Base-by-base conservation (phyloP, 2,888 invertebrate genomes). In the Philereme vetulata region DNA sequence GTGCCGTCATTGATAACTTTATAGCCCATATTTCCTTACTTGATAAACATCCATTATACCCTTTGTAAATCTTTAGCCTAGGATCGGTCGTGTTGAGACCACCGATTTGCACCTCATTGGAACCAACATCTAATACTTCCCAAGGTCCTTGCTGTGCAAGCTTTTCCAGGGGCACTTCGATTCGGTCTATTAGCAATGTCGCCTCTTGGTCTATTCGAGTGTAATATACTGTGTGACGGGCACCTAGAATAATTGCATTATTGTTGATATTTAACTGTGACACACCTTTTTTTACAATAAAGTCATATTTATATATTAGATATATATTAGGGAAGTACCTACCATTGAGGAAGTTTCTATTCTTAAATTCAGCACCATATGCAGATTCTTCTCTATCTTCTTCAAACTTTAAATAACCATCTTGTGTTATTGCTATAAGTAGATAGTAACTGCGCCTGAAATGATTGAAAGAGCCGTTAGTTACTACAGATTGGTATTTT, bases 1-100 rank as follows among this genome's bases (percentile, higher is more conserved):
- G 8, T n/a, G 42, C n/a, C 9, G n/a, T 42, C 42, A 42, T 5
- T 43, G 9, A 11, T 43, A 5, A 43, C 7, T 11, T 21, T 21
- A 21, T 21, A 1, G 21, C 1, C 21, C 1, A 1, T 21, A 21
- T 2, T 21, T 21, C 94, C 95, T 94, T 88, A 97, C 97, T 98
- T 66, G 97, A 97, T 65, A 98, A 92, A 83, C 98, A 98, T 57
- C 98, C 97, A 75, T 96, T 96, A 84, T 97, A 98, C 70, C 96
- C 96, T 78, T 96, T 97, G 78, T 96, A 97, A 61, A 96, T 95
- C 63, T 95, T 95, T 72, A 97, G 95, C 67, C 97, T 93, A 4
- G 96, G 95, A 80, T 97, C 97, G 4, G 95, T 95, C 4, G 97
- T 96, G 74, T 96, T 97, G 10, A 97, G 94, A 33, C 97, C 97